Evolutionary conservation across 92 coral and sea anemone genomes (phyloP).

Genomic region (Desmophyllum pertusum): DNA sequence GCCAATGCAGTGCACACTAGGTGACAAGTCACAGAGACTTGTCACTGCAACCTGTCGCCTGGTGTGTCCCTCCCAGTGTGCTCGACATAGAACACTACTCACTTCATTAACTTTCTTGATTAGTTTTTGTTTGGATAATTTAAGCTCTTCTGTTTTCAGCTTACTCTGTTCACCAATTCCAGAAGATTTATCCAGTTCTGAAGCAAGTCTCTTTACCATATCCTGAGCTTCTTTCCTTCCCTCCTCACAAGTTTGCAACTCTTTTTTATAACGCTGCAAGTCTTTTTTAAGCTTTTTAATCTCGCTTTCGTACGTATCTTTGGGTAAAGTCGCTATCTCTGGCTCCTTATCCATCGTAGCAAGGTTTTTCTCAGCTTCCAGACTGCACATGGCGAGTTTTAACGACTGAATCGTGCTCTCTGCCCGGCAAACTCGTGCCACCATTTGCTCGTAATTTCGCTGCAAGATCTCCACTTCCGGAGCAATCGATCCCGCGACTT

Average conservation of each 20-base stretch:
- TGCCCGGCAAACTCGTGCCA: constrained; percentile 92
- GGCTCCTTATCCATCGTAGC: constrained; percentile 61
- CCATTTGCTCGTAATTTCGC: constrained; percentile 90
- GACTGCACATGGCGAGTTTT: constrained; percentile 89
- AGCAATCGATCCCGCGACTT: constrained; percentile 52
- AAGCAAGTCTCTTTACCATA: constrained; percentile 64
- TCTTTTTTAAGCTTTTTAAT: constrained; percentile 83
- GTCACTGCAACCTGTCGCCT: no score
- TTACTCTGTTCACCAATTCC: constrained; percentile 57
- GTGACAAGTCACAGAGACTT: no score
- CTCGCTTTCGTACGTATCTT: constrained; percentile 85
- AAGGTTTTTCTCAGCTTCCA: constrained; percentile 91
- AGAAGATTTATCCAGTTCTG: constrained; percentile 69
- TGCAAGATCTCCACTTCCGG: constrained; percentile 82
- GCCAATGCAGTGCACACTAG: no score
- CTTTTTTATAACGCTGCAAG: constrained; percentile 60
- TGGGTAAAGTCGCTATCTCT: constrained; percentile 63
- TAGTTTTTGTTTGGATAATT: constrained; percentile 73
- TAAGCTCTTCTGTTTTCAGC: constrained; percentile 76
- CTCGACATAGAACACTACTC: constrained; percentile 20
- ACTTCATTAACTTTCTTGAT: constrained; percentile 87
- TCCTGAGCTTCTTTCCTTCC: constrained; percentile 73
- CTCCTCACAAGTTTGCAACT: constrained; percentile 58
- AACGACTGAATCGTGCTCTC: constrained; percentile 97
- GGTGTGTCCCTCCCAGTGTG: no score